A percentile compares a stretch with the other conserved stretches of the same genome.
Conservation (phyloP, 2,888 invertebrate species). For the Protophormia terraenovae region DNA sequence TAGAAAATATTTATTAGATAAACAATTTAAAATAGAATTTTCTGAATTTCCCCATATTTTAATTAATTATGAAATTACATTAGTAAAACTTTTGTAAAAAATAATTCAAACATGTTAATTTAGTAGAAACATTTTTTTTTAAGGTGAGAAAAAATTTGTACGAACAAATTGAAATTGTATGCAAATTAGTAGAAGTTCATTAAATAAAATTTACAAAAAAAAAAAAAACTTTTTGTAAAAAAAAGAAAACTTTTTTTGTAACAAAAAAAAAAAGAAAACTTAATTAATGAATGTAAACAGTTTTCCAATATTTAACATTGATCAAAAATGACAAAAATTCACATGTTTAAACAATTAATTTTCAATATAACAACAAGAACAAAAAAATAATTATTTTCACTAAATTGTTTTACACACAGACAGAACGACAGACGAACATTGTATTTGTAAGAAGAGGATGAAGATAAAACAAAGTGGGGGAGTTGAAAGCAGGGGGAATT, state of each 20-base stretch:
- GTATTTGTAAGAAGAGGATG: background rate
- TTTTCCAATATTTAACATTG: conserved; percentile 52
- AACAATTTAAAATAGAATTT: background rate
- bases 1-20: background rate
- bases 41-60: background rate
- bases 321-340: conserved; percentile 60
- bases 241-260: conserved; percentile 26
- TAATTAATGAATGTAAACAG: conserved; percentile 53
- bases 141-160: conserved; percentile 60
- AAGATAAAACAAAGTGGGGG: conserved; percentile 9
- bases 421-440: background rate
- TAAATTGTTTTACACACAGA: background rate
- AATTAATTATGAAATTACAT: conserved; percentile 21
- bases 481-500: conserved; percentile 25
- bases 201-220: conserved; percentile 28
- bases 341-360: conserved; percentile 56
- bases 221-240: conserved; percentile 22
- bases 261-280: no score
- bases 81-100: background rate
- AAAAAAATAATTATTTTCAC: conserved; percentile 44
- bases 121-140: conserved; percentile 47
- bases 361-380: conserved; percentile 33
- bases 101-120: conserved; percentile 54
- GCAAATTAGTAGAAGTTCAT: conserved; percentile 57
- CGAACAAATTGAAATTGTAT: conserved; percentile 47